Base-by-base conservation (phyloP, 2,888 invertebrate genomes). In the Elegia similella region DNA sequence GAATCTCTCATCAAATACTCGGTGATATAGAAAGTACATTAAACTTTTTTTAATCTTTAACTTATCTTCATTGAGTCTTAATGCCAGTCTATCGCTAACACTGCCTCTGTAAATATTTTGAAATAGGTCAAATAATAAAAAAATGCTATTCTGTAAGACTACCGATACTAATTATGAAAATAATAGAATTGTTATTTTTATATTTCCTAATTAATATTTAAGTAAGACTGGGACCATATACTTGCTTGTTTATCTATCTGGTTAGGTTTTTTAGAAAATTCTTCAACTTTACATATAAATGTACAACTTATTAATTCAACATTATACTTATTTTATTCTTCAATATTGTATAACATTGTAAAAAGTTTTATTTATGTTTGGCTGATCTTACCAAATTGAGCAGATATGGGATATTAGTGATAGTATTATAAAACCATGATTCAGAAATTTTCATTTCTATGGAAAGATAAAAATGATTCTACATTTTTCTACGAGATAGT, bases 1-100 rank as follows among this genome's bases (percentile, higher is more conserved):
- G 50, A 61, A 56, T 58, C 29, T 17, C 17, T 48, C 52, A 53
- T 44, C 55, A 60, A 62, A 61, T 55, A 59, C 52, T 59, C 63
- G 54, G 65, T 68, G 66, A 66, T 66, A 65, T 61, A 57, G 58
- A 63, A 47, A 57, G 59, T 63, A 63, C 59, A 48, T 57, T 59
- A 52, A 57, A 10, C 29, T 42, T 17, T 38, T 12, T 52, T 13
- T 12, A 6, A 16, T 10, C 16, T 32, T 16, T 16, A 13, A 16
- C 23, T 3, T 23, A 30, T 30, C n/a, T 6, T 15, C 42, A 52
- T 0, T 23, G 12, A n/a, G 15, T 15, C 23, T 42, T 29, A 17
- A 6, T 38, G 10, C 13, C 10, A 38, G 38, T 38, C 8, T 17
- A 34, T 16, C 15, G 5, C 17, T 17, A 38, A 50, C 16, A 32